A percentile compares a stretch with the other conserved stretches of the same genome.
Conservation (phyloP, 2,113 vertebrate genomes). For the Solea solea region DNA sequence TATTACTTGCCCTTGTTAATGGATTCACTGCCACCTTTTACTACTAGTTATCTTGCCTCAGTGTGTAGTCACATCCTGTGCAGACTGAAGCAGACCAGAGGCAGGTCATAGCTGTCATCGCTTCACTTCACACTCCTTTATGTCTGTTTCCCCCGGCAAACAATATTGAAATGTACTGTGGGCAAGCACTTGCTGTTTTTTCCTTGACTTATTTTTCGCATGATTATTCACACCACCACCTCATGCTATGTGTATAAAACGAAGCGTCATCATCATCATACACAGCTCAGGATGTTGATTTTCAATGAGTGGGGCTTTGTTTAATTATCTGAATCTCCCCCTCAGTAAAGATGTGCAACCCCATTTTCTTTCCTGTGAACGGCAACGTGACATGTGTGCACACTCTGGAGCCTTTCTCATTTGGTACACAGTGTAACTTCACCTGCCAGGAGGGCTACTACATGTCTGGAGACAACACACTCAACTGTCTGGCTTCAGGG, state of each 20-base stretch:
- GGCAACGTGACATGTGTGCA: conserved; percentile 56
- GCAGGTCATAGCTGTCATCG: conserved; percentile 28
- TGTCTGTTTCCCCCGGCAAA: conserved; percentile 17
- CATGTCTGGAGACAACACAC: conserved; percentile 44
- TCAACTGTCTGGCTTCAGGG: conserved; percentile 57
- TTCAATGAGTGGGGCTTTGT: not conserved
- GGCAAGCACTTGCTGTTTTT: conserved; percentile 24
- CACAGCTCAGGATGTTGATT: not conserved
- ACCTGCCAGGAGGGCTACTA: conserved; percentile 71
- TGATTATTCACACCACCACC: conserved; percentile 22
- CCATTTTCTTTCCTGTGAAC: conserved; percentile 28
- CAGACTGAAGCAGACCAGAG: conserved; percentile 16
- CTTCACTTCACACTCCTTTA: conserved; percentile 53
- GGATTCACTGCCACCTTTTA: not conserved
- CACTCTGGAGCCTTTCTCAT: conserved; percentile 56
- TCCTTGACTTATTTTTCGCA: conserved; percentile 25
- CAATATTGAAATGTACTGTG: conserved; percentile 28
- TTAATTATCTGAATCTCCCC: conserved; percentile 18
- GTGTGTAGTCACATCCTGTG: conserved; percentile 32
- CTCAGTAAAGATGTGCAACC: conserved; percentile 57
- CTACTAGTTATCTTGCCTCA: not conserved
- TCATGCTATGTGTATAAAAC: conserved; percentile 20
- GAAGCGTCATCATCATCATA: not conserved
- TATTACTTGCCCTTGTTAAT: not conserved
- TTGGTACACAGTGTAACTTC: conserved; percentile 64